Base-by-base conservation (phyloP, 2,888 invertebrate species). In the Acanthosoma haemorrhoidale region DNA sequence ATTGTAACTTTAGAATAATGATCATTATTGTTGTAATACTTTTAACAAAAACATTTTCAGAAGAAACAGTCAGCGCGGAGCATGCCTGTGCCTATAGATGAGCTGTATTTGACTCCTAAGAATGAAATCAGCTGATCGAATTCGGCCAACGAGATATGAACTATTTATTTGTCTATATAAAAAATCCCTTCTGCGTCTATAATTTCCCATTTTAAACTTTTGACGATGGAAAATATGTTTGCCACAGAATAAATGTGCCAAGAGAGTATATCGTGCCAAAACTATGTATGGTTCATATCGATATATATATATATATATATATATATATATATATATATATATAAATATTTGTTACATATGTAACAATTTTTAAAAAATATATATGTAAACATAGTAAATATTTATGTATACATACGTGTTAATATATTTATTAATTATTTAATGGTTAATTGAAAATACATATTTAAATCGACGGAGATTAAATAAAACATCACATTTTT, bases 21-120 rank as follows among this genome's bases (percentile, higher is more conserved):
- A 36, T 70, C 72, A 71, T 69, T 69, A 69, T 71, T 1, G 78
- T 81, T 81, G 76, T 79, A n/a, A n/a, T n/a, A n/a, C 68, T 77
- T 80, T 72, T 81, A 51, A 51, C 25, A 25, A 51, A 51, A 21
- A 29, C n/a, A 80, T 75, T 86, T 85, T 0, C 83, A 90, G 85
- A 92, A 92, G 83, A 92, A 92, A 78, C 86, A 90, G 76, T 88
- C 90, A 68, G 86, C 90, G 9, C 85, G 92, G 73, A 87, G 89
- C 71, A 85, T 88, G 75, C 88, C 91, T 66, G 85, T 92, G 76
- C 88, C 91, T 68, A 86, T 92, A 75, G 88, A 90, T 75, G 90
- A 89, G 77, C 78, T 79, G 74, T 88, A 89, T 82, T 83, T 91
- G 79, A 74, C 72, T 70, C 71, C 72, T 2, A 72, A 72, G 60